Conservation (phyloP, 2,113 vertebrate genomes). For the Halcyon senegalensis region DNA sequence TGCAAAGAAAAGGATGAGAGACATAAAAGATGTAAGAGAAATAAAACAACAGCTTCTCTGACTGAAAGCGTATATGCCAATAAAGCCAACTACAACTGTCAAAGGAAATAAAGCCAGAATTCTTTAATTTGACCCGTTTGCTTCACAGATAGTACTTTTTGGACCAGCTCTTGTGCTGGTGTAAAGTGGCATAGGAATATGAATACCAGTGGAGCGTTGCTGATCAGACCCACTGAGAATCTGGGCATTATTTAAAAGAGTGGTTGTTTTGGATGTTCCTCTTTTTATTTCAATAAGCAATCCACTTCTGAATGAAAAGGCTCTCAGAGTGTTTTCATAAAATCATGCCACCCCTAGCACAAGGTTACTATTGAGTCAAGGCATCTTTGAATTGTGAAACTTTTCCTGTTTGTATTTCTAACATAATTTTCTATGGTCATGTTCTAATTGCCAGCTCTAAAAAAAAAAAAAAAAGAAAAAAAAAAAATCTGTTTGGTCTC, state of each 20-base stretch:
- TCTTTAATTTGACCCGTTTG: slow-evolving; percentile 12
- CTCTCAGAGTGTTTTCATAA: slow-evolving; percentile 23
- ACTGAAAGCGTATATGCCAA: neutral
- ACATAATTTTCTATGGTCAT: slow-evolving; percentile 30
- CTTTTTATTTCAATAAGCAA: neutral
- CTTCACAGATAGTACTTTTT: slow-evolving; percentile 15
- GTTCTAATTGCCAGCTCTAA: slow-evolving; percentile 18
- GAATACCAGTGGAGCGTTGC: neutral
- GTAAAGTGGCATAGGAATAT: neutral
- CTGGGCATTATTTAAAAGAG: slow-evolving; percentile 19
- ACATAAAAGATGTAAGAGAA: slow-evolving; percentile 18
- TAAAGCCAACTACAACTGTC: slow-evolving; percentile 16
- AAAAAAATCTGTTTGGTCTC: slow-evolving; percentile 32
- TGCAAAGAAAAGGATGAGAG: neutral
- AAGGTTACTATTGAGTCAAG: slow-evolving; percentile 31
- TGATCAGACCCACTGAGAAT: neutral
- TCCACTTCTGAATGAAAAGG: neutral
- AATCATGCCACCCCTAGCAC: neutral
- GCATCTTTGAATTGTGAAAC: slow-evolving; percentile 1
- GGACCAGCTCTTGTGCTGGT: neutral
- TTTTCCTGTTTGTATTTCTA: slow-evolving; percentile 36
- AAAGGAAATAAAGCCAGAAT: slow-evolving; percentile 42
- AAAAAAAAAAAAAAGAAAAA: slow-evolving; percentile 6
- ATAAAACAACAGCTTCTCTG: slow-evolving; percentile 23
- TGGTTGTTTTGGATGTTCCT: neutral